A percentile compares a stretch with the other conserved stretches of the same genome.
These are phyloP conservation scores for Fundulus diaphanus DNA, from an alignment of 2,797 vertebrate species.

Conservation along the genomic window DNA sequence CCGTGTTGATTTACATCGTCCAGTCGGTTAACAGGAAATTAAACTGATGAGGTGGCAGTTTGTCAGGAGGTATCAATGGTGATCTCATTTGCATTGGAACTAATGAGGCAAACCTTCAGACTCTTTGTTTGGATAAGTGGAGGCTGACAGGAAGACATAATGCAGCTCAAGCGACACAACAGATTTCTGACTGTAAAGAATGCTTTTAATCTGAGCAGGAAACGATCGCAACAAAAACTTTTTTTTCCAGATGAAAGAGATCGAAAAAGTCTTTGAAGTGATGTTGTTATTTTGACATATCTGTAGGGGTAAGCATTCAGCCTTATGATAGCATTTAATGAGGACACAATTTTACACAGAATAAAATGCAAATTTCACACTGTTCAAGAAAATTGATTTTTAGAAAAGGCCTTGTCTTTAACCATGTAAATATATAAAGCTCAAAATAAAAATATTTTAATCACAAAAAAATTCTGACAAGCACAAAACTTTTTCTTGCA, in stretches of 20 bases:
- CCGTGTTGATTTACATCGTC: conserved; percentile 69
- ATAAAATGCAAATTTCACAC: neutral
- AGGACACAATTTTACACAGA: neutral
- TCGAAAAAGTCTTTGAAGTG: neutral
- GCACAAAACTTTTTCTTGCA: conserved; percentile 29
- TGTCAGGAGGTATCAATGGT: conserved; percentile 71
- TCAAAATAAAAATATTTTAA: conserved; percentile 22
- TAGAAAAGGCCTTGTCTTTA: neutral
- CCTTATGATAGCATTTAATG: too few relatives aligned
- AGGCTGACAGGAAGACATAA: conserved; percentile 52
- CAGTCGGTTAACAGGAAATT: conserved; percentile 71
- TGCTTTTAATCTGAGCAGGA: neutral
- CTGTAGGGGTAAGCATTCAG: neutral
- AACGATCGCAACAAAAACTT: neutral
- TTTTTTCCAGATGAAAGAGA: neutral
- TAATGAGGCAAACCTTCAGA: conserved; percentile 58
- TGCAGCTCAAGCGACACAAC: conserved; percentile 11
- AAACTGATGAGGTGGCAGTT: conserved; percentile 68
- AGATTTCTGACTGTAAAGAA: neutral
- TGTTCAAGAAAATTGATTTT: neutral
- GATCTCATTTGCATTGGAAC: conserved; percentile 68
- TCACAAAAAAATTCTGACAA: conserved; percentile 30
- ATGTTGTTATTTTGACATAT: neutral
- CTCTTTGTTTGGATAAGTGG: conserved; percentile 65
- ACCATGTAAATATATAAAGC: conserved; percentile 7